Evolutionary conservation across 1,140 invertebrate species (phyloP).

Genomic region (Zaprionus africanus): DNA sequence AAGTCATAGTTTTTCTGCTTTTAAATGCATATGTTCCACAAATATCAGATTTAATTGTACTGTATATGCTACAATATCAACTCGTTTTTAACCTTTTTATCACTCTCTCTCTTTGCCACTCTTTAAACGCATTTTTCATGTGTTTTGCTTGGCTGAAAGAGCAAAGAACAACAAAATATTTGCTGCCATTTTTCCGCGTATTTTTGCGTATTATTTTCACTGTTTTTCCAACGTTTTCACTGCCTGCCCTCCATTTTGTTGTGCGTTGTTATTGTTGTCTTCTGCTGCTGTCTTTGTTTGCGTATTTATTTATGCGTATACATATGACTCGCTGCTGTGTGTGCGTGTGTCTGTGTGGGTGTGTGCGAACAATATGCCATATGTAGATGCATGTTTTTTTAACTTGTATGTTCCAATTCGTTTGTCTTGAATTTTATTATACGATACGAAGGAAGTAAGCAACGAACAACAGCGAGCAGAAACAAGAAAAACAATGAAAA

Average conservation of each 20-base stretch:
- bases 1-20: background rate
- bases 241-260: constrained; percentile 25
- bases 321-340: constrained; percentile 3
- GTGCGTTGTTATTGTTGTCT: constrained; percentile 36
- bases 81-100: background rate
- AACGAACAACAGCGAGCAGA: background rate
- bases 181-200: constrained; percentile 72
- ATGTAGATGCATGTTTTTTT: constrained; percentile 50
- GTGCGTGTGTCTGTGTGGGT: background rate
- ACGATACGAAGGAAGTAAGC: constrained; percentile 12
- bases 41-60: constrained; percentile 35
- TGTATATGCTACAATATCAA: constrained; percentile 25
- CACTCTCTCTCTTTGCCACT: background rate
- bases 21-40: constrained; percentile 25
- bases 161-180: constrained; percentile 59
- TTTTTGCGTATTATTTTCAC: constrained; percentile 78
- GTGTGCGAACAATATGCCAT: constrained; percentile 21
- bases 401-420: constrained; percentile 74
- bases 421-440: constrained; percentile 79
- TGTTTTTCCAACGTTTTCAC: constrained; percentile 67
- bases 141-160: constrained; percentile 45
- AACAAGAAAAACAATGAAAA: constrained; percentile 30
- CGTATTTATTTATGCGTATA: constrained; percentile 64
- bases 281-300: constrained; percentile 49
- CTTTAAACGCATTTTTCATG: constrained; percentile 11